Percentiles rank a stretch among this genome's conserved stretches.
Evolutionary conservation across 2,888 invertebrate genomes (phyloP).

Genomic region (Fragum sueziense): DNA sequence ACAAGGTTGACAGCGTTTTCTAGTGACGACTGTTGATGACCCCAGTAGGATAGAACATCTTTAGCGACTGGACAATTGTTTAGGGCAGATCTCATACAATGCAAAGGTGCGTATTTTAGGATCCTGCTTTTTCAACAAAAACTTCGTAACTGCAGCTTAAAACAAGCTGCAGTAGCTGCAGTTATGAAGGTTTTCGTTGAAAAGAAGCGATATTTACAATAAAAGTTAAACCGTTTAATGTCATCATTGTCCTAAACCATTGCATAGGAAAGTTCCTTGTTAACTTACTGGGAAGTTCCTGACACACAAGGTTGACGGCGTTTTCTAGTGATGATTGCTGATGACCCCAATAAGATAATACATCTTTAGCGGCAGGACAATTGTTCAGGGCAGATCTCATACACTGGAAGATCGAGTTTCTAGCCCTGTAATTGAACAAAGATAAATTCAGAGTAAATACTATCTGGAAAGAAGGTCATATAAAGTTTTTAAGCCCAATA

Average conservation of each 20-base stretch:
- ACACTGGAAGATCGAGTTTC: constrained; percentile 51
- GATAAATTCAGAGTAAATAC: too few relatives aligned
- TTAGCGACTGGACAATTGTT: constrained; percentile 57
- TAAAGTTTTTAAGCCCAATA: too few relatives aligned
- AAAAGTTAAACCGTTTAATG: too few relatives aligned
- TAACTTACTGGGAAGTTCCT: constrained; percentile 59
- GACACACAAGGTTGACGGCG: constrained; percentile 59
- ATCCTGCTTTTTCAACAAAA: too few relatives aligned
- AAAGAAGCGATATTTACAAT: too few relatives aligned
- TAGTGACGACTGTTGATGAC: constrained; percentile 63
- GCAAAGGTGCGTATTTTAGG: too few relatives aligned
- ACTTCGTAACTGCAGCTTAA: too few relatives aligned
- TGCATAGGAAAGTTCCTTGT: too few relatives aligned
- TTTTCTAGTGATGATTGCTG: constrained; percentile 61
- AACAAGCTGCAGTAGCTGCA: too few relatives aligned
- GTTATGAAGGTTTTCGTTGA: too few relatives aligned
- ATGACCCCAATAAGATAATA: constrained; percentile 64
- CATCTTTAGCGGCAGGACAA: constrained; percentile 61
- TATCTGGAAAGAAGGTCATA: too few relatives aligned
- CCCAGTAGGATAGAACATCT: constrained; percentile 63
- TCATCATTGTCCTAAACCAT: too few relatives aligned
- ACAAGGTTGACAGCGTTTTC: constrained; percentile 59
- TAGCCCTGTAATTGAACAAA: background rate
- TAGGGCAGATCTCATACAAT: constrained; percentile 55
- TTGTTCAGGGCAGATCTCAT: constrained; percentile 46